A percentile compares a stretch with the other conserved stretches of the same genome.
Conservation (phyloP, 2,888 invertebrate genomes). For the Lucinisca nassula region DNA sequence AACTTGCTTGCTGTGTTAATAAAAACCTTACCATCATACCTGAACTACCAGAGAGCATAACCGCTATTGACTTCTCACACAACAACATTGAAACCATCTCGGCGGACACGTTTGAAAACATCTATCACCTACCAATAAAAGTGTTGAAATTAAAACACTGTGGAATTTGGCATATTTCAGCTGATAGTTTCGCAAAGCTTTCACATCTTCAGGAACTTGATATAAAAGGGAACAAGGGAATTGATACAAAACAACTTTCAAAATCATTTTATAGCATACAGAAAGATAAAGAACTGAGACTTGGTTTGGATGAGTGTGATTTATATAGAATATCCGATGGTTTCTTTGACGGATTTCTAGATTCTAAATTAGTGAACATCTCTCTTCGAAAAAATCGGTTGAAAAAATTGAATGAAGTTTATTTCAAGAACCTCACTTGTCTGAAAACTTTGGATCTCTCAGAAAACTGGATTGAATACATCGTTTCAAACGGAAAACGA, state of each 20-base stretch:
- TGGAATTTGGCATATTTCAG: background rate
- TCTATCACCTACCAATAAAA: background rate
- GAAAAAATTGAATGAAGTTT: background rate
- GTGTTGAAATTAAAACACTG: background rate
- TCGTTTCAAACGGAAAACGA: background rate
- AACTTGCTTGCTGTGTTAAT: background rate
- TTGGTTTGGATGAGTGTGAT: background rate
- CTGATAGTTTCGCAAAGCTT: background rate
- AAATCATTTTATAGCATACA: background rate
- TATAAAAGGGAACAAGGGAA: background rate
- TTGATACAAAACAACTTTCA: constrained; percentile 1
- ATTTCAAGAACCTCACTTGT: background rate
- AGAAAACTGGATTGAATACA: background rate
- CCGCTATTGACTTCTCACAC: background rate
- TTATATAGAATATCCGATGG: background rate
- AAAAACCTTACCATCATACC: background rate
- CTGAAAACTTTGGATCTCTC: background rate
- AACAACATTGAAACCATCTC: background rate
- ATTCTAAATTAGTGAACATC: background rate
- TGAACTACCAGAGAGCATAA: background rate
- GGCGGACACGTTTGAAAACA: background rate
- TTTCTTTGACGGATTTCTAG: background rate
- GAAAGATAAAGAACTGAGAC: background rate
- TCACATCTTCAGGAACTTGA: background rate
- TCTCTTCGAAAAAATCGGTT: background rate